Evolutionary conservation across 2,888 invertebrate genomes (phyloP).

Genomic region (Sceliomorpha sp.): DNA sequence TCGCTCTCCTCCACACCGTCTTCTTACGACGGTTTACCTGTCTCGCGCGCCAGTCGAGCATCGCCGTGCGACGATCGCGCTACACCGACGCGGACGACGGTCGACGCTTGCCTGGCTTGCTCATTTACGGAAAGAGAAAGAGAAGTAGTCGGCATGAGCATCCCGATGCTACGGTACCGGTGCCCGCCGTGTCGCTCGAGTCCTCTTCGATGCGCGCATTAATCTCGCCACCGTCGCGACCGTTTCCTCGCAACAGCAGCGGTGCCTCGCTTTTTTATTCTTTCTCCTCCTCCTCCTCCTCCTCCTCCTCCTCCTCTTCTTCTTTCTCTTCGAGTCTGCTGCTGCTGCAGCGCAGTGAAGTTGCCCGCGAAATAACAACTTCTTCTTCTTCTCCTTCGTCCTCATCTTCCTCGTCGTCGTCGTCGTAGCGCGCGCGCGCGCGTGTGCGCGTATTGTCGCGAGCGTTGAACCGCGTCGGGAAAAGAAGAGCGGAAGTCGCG

Average conservation of each 20-base stretch:
- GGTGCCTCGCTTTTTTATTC: constrained; percentile 1
- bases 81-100: constrained; percentile 24
- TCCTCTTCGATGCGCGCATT: constrained; percentile 39
- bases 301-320: not conserved
- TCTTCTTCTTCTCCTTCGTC: too few species aligned
- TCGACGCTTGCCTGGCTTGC: not conserved
- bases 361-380: too few species aligned
- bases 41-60: constrained; percentile 42
- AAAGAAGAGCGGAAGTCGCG: constrained; percentile 36
- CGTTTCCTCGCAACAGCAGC: too few species aligned
- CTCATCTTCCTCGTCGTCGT: too few species aligned
- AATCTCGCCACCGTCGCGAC: too few species aligned
- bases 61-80: constrained; percentile 47
- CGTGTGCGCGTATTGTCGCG: constrained; percentile 31
- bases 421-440: too few species aligned
- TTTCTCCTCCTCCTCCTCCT: not conserved
- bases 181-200: constrained; percentile 26
- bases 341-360: too few species aligned
- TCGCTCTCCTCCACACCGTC: constrained; percentile 6
- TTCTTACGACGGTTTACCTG: constrained; percentile 30
- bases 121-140: constrained; percentile 28
- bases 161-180: constrained; percentile 40
- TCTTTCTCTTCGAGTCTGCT: too few species aligned
- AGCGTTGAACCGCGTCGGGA: constrained; percentile 49
- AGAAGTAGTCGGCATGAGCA: constrained; percentile 25